Conservation (phyloP, 2,113 vertebrate genomes). For the Pungitius pungitius region DNA sequence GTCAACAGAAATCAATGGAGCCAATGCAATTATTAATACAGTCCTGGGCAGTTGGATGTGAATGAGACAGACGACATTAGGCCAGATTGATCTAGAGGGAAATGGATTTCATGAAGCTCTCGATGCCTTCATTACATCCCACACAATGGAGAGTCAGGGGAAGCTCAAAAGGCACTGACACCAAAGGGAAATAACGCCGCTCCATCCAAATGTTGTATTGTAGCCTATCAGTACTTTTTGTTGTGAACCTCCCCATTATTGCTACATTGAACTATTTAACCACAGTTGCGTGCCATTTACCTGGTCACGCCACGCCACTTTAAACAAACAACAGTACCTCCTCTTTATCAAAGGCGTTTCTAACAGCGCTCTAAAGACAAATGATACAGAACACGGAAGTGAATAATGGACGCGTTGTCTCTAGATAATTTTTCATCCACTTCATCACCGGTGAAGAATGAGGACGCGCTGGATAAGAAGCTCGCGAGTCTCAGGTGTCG, state of each 20-base stretch:
- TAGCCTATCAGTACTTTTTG: constrained; percentile 4
- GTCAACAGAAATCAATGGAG: constrained; percentile 85
- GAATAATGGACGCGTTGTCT: constrained; percentile 10
- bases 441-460: constrained; percentile 40
- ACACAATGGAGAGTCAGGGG: constrained; percentile 60
- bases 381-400: neutral
- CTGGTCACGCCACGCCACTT: neutral
- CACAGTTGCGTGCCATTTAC: neutral
- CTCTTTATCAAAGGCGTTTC: constrained; percentile 10
- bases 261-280: constrained; percentile 19
- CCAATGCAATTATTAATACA: constrained; percentile 87
- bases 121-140: constrained; percentile 77
- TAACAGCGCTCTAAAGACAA: constrained; percentile 1
- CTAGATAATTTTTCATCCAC: neutral
- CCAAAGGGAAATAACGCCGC: constrained; percentile 40
- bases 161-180: constrained; percentile 40
- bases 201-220: constrained; percentile 30
- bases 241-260: neutral
- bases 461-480: constrained; percentile 30
- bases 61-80: constrained; percentile 86
- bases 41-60: constrained; percentile 81
- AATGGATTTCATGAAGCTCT: constrained; percentile 83
- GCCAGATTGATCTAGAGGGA: constrained; percentile 84
- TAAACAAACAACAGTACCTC: neutral
- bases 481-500: constrained; percentile 85